Percentiles rank a stretch among this genome's conserved stretches.
Evolutionary conservation across 2,113 vertebrate genomes (phyloP).

Genomic region (Indicator indicator): DNA sequence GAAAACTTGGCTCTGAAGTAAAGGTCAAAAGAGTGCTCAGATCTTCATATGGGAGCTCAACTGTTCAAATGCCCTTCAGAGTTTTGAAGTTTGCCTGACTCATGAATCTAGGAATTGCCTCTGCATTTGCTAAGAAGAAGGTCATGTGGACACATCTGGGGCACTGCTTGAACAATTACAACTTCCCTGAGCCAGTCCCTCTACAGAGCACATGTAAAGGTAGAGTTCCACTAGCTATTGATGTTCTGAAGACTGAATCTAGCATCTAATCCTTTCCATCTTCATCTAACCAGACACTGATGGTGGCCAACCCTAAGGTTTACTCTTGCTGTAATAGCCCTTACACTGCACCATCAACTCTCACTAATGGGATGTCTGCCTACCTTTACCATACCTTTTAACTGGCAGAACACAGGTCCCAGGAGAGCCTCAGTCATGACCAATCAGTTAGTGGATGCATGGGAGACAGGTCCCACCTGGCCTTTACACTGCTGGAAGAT

Average conservation of each 20-base stretch:
- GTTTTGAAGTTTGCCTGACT: not conserved
- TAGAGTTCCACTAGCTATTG: not conserved
- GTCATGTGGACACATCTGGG: not conserved
- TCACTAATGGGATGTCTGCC: not conserved
- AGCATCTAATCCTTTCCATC: not conserved
- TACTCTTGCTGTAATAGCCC: not conserved
- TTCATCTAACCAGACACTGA: not conserved
- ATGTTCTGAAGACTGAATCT: not conserved
- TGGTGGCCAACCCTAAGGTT: not conserved
- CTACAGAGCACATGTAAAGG: not conserved
- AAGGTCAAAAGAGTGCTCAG: conserved; percentile 55
- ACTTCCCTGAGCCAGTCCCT: not conserved
- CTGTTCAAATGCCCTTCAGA: conserved; percentile 8
- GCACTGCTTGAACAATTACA: not conserved
- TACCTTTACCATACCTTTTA: not conserved
- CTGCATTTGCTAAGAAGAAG: not conserved
- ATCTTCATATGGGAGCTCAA: not conserved
- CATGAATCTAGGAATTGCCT: not conserved
- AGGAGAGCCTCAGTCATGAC: not conserved
- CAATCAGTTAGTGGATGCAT: too few species aligned
- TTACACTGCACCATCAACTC: not conserved
- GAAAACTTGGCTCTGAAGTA: conserved; percentile 47
- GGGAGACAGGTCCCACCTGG: not conserved
- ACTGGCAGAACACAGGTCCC: not conserved
- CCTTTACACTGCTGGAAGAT: not conserved